Evolutionary conservation across 2,888 invertebrate species (phyloP).

Genomic region (Bugulina stolonifera): DNA sequence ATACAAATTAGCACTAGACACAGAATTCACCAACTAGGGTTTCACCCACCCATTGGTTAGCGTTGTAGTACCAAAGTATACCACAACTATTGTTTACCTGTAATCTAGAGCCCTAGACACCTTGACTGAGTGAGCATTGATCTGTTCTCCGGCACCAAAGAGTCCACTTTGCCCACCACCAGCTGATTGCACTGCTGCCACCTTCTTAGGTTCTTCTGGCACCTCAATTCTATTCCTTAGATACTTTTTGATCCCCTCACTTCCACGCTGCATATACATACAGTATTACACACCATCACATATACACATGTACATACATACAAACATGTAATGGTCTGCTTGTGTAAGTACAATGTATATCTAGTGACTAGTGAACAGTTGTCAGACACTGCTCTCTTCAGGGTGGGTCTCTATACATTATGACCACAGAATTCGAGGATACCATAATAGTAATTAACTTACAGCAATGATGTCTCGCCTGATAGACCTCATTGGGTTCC

Average conservation of each 20-base stretch:
- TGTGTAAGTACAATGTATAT: no score
- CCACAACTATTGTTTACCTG: constrained; percentile 35
- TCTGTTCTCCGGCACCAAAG: constrained; percentile 35
- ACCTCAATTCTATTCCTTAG: constrained; percentile 51
- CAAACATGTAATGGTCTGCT: no score
- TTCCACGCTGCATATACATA: constrained; percentile 61
- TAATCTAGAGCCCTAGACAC: constrained; percentile 45
- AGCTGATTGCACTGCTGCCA: constrained; percentile 25
- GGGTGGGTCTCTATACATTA: no score
- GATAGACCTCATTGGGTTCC: constrained; percentile 76
- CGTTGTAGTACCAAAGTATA: not conserved
- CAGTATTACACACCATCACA: not conserved
- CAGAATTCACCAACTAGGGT: no score
- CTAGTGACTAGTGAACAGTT: no score
- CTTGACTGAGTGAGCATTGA: constrained; percentile 44
- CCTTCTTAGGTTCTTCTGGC: constrained; percentile 31
- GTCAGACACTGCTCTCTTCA: no score
- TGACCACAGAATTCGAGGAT: no score
- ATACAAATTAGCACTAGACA: no score
- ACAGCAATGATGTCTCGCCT: constrained; percentile 72
- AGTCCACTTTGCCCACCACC: constrained; percentile 36
- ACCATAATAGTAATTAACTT: constrained; percentile 26
- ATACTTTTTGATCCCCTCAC: constrained; percentile 70
- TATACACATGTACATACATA: no score
- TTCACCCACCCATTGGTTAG: no score